Evolutionary conservation across 2,888 invertebrate genomes (phyloP).

Genomic region (Dasypogon diadema): DNA sequence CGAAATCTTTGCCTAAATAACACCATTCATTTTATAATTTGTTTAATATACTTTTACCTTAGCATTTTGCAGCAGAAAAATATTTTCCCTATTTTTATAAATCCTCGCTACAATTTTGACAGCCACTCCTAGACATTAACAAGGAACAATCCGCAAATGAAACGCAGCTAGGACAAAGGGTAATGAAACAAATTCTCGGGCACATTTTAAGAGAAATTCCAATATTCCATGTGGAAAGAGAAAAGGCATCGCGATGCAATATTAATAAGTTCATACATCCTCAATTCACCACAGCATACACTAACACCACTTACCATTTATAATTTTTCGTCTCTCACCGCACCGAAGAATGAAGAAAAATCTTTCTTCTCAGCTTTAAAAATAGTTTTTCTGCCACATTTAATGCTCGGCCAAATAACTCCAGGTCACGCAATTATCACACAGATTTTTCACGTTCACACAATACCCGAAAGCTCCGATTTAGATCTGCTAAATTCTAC

Average conservation of each 20-base stretch:
- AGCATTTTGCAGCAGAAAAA: too few species aligned
- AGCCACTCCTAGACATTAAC: conserved; percentile 36
- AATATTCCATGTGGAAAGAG: neutral
- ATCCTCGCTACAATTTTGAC: conserved; percentile 12
- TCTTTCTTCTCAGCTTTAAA: conserved; percentile 38
- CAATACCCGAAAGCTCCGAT: neutral
- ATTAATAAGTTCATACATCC: conserved; percentile 4
- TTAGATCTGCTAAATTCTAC: neutral
- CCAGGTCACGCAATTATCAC: conserved; percentile 21
- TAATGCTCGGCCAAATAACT: conserved; percentile 18
- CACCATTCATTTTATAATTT: too few species aligned
- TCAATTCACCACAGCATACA: conserved; percentile 19
- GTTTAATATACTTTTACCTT: too few species aligned
- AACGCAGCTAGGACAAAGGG: neutral
- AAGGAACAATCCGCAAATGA: neutral
- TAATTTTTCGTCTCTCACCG: conserved; percentile 45
- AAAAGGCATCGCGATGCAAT: neutral
- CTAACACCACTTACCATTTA: conserved; percentile 47
- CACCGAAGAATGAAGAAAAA: conserved; percentile 33
- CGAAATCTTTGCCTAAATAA: too few species aligned
- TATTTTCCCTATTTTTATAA: too few species aligned
- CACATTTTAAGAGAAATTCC: neutral
- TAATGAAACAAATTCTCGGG: neutral
- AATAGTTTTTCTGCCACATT: conserved; percentile 50
- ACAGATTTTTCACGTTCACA: conserved; percentile 4